Percentiles rank a stretch among this genome's conserved stretches.
These are phyloP conservation scores for Harpalus rubripes DNA, from an alignment of 2,888 invertebrate species.

Conservation along the genomic window DNA sequence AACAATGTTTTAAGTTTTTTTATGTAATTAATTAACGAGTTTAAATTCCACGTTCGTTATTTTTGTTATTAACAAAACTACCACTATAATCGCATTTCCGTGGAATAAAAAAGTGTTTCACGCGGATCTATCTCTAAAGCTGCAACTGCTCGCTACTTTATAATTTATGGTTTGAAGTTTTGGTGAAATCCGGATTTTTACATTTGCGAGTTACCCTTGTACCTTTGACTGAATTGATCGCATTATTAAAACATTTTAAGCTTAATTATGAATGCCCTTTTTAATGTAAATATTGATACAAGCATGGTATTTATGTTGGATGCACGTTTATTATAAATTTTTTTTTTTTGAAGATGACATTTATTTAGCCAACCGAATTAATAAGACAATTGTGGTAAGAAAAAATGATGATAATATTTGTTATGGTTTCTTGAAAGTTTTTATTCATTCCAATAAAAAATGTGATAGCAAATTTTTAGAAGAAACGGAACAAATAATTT, in stretches of 20 bases:
- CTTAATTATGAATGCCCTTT: background rate
- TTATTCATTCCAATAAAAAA: no score
- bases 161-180: slow-evolving; percentile 48
- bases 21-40: slow-evolving; percentile 16
- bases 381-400: no score
- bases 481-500: no score
- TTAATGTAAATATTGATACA: background rate
- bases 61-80: slow-evolving; percentile 28
- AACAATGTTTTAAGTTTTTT: slow-evolving; percentile 12
- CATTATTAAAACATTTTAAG: background rate
- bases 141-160: slow-evolving; percentile 22
- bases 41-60: slow-evolving; percentile 15
- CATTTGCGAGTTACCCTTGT: slow-evolving; percentile 1
- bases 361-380: no score
- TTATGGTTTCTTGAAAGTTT: no score
- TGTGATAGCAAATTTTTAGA: no score
- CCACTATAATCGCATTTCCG: slow-evolving; percentile 17
- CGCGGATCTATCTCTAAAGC: slow-evolving; percentile 29
- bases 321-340: no score
- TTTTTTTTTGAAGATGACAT: no score
- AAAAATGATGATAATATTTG: no score
- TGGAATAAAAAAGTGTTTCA: slow-evolving; percentile 25
- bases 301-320: background rate
- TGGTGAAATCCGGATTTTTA: slow-evolving; percentile 32
- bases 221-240: slow-evolving; percentile 8